Evolutionary conservation across 2,888 invertebrate species (phyloP), one percentile per base, ranked within the genome.

Genomic region (Vannuccia rotundouncinata): DNA sequence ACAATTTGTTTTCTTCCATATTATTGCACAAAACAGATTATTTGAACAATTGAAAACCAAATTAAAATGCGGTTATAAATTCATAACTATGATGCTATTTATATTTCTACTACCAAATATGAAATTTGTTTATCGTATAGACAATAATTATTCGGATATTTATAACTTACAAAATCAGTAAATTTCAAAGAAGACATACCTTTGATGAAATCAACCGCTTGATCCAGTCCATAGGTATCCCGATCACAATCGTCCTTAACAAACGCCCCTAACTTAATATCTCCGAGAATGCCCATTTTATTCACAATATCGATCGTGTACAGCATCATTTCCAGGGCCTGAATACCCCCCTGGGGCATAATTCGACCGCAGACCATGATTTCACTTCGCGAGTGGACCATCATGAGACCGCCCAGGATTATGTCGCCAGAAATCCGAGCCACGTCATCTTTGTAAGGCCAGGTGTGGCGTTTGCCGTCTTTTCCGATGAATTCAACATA

Each of bases 121-220:
- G n/a, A n/a, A n/a, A n/a, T n/a, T n/a, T n/a, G n/a, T n/a, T n/a
- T n/a, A n/a, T n/a, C n/a, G n/a, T n/a, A n/a, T n/a, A n/a, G n/a
- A n/a, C n/a, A n/a, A n/a, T n/a, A n/a, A n/a, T n/a, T n/a, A n/a
- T n/a, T n/a, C n/a, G n/a, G n/a, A 22, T 27, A 78, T 13, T 59
- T 5, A 27, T 22, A 45, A 29, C 17, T 22, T 29, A 30, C 27
- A 60, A 30, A 81, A 10, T 17, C n/a, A n/a, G 75, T 0, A 22
- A 74, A 78, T 29, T 73, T 17, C 5, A 77, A n/a, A 28, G 81
- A 73, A 0, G 27, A 82, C 91, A 90, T 89, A 95, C 95, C 95
- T 92, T 95, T 94, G 82, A 95, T 95, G 88, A 95, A 95, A 89
- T 95, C 95, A 22, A 95, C 93, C 22, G 95, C 94, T 92, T 95